These are phyloP conservation scores for Choloepus didactylus DNA, from an alignment of 2,797 vertebrate species.

Conservation along the genomic window DNA sequence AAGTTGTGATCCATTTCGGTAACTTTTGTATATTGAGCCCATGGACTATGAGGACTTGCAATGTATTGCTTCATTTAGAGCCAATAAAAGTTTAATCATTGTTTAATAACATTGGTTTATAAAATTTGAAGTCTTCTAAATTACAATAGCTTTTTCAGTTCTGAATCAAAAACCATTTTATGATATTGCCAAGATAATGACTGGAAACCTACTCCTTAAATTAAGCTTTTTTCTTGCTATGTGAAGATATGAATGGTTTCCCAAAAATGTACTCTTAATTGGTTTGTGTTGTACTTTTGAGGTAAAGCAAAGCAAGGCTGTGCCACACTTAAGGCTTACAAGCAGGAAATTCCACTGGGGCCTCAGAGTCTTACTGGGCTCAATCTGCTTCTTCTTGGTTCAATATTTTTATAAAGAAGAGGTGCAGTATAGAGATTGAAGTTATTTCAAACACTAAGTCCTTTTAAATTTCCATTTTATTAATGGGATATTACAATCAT, in stretches of 20 bases:
- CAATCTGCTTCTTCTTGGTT: conserved; percentile 83
- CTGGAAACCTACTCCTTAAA: conserved; percentile 83
- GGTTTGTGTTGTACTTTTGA: conserved; percentile 49
- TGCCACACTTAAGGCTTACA: conserved; percentile 78
- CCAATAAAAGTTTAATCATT: conserved; percentile 86
- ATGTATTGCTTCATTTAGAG: conserved; percentile 87
- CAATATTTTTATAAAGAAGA: conserved; percentile 76
- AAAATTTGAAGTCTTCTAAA: conserved; percentile 86
- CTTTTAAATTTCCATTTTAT: conserved; percentile 87
- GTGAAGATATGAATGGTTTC: conserved; percentile 85
- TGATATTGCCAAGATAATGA: conserved; percentile 89
- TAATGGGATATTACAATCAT: conserved; percentile 91
- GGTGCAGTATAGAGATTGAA: conserved; percentile 84
- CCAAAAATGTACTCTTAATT: conserved; percentile 75
- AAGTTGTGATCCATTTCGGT: conserved; percentile 81
- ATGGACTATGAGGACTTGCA: conserved; percentile 82
- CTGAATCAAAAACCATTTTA: conserved; percentile 85
- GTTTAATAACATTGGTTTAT: conserved; percentile 88
- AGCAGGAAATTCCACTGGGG: conserved; percentile 83
- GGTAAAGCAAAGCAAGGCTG: conserved; percentile 79
- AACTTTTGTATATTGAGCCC: conserved; percentile 83
- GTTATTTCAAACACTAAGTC: conserved; percentile 87
- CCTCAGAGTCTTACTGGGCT: conserved; percentile 80
- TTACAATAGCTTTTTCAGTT: conserved; percentile 84
- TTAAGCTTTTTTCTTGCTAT: conserved; percentile 84